Evolutionary conservation across 53 echinoderm and acorn worm species (phyloP), one percentile per base, ranked within the genome.

Genomic region (Echinometra lucunter): DNA sequence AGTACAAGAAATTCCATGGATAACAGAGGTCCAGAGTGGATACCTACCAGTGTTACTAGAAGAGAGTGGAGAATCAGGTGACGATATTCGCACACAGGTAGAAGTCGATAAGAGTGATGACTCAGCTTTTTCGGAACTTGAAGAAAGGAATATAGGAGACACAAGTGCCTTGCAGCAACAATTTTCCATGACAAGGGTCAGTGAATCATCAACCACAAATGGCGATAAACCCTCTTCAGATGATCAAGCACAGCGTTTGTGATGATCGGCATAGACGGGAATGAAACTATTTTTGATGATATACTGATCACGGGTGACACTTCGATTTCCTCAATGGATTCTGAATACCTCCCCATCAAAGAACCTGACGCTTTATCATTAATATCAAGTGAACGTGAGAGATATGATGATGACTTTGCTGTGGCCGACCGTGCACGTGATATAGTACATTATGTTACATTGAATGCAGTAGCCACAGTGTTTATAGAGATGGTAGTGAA

Each of bases 31-130:
- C 7, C 23, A 45, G 6, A 27, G 44, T 82, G 44, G 45, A 44
- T 44, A 44, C 45, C 19, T 82, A 1, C 82, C 82, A 45, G 82
- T 82, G 23, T 35, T 82, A 82, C 1, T 25, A 0, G 82, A 45
- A 82, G 82, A 82, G 45, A 19, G 21, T 17, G 42, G 19, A 82
- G 81, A 82, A 82, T 82, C 82, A 82, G 44, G 82, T 45, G 82
- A 82, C 5, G 44, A 44, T 17, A 18, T 44, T 21, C 6, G 1
- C 6, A 82, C 44, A 44, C 13, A 82, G 23, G 7, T 23, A 45
- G 82, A 82, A 42, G 82, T 25, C 21, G 82, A 44, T 23, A 69
- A 35, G 82, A 44, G 21, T n/a, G 21, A 17, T 45, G 45, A 82
- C n/a, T n/a, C n/a, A 49, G 10, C 45, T 83, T 27, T 0, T n/a